Evolutionary conservation across 2,888 invertebrate genomes (phyloP), one percentile per base, ranked within the genome.

Genomic region (Diabrotica balteata): DNA sequence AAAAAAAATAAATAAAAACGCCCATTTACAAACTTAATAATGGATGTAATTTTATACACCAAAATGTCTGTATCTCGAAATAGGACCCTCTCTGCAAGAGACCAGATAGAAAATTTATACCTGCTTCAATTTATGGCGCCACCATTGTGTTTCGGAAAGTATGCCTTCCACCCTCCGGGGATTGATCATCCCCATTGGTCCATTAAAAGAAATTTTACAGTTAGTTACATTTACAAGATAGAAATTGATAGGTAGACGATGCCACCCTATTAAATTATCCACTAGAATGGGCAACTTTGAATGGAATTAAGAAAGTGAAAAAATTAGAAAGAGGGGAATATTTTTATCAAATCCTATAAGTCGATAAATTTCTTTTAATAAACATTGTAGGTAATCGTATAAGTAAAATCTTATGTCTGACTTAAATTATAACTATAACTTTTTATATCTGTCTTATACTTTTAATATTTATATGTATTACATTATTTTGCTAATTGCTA

Each of bases 101-200:
- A 8, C n/a, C 42, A 8, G 32, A 32, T 32, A 32, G 32, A 32
- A 32, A 32, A 32, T 32, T 32, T 7, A 32, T 54, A 54, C 54
- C 54, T 54, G 54, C 54, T n/a, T 42, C 10, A 10, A 43, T 54
- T 54, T 54, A 42, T 43, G 11, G 32, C 43, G n/a, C 32, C 42
- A 53, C 54, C 54, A 54, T 54, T 43, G 42, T 54, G n/a, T 9
- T 54, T 53, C 7, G 22, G 10, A 53, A 53, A 51, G 22, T 7
- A 51, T 42, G 11, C 53, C 42, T 43, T n/a, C 54, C 54, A 43
- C 42, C 54, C 54, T 54, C 54, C 7, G 54, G 11, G 10, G 43
- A n/a, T 43, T 10, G 32, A 10, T 42, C 54, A 54, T 54, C 54
- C 54, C 54, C 7, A 54, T 54, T 54, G 54, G 54, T 42, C 42